phyloP scores from a whole-genome alignment of 2,113 vertebrate species.

The Eleginops maclovinus region DNA sequence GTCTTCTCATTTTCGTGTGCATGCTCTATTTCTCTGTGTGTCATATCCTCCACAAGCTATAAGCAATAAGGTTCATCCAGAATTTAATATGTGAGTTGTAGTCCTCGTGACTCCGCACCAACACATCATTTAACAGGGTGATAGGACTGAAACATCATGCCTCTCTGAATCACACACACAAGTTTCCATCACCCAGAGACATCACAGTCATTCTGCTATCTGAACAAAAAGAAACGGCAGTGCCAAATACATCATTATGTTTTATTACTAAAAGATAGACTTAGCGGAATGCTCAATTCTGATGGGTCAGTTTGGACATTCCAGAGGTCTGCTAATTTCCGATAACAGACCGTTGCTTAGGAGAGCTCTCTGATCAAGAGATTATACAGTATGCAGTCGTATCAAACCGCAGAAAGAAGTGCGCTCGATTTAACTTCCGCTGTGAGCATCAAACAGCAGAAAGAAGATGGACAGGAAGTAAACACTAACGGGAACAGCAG shows the following conservation, averaged over 20 bases:
- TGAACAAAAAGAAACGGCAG: slow-evolving; percentile 15
- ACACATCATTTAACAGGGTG: not conserved
- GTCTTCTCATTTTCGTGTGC: slow-evolving; percentile 23
- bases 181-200: slow-evolving; percentile 3
- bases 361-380: too few relatives aligned
- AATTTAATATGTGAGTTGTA: slow-evolving; percentile 43
- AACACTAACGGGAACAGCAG: too few relatives aligned
- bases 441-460: too few relatives aligned
- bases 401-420: too few relatives aligned
- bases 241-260: not conserved
- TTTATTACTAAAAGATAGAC: not conserved
- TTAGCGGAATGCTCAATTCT: too few relatives aligned
- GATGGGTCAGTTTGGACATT: too few relatives aligned
- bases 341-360: too few relatives aligned
- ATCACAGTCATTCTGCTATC: slow-evolving; percentile 1
- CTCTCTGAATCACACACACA: not conserved
- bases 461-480: too few relatives aligned
- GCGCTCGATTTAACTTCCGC: too few relatives aligned
- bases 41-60: slow-evolving; percentile 20
- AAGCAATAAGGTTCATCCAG: slow-evolving; percentile 12
- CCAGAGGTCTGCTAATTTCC: too few relatives aligned
- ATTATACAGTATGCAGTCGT: too few relatives aligned
- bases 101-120: not conserved
- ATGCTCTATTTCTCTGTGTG: not conserved
- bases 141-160: slow-evolving; percentile 6